Evolutionary conservation across 2,113 vertebrate genomes (phyloP), one percentile per base, ranked within the genome.

Genomic region (Cettia cetti): DNA sequence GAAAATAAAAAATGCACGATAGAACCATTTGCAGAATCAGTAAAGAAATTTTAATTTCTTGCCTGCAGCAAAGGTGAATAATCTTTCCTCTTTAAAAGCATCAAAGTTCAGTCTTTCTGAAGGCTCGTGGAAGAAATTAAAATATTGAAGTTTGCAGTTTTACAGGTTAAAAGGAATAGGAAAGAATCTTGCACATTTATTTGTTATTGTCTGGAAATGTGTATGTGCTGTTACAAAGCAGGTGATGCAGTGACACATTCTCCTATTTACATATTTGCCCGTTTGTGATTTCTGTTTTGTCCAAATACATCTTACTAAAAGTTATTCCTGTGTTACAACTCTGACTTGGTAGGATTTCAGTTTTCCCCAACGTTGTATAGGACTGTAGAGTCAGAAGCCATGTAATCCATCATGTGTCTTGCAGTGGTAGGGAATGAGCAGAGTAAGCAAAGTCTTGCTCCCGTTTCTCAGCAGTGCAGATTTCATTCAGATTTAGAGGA

Each of bases 41-140:
- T 79, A 92, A 96, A 96, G 94, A 94, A 95, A 89, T 91, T 84
- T 37, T 90, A 79, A 94, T 96, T 92, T 94, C 66, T 96, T 91
- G 96, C 96, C 96, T 94, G 83, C 69, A 93, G 96, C 90, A 83
- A 92, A 89, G 85, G 47, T 84, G 92, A 96, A 85, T 92, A 94
- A 81, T 91, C 76, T 89, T 91, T 95, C 50, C 61, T 92, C n/a
- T 95, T 94, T 47, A 86, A 75, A 96, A 96, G 90, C 96, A 94
- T 97, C 97, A 96, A 97, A 94, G 95, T 96, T 95, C n/a, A 74
- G 33, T 47, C 76, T 87, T 94, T 97, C 86, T 94, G 72, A 85
- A 90, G 86, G 76, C 50, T 95, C 76, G 50, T 94, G 96, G 92
- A 96, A 96, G 89, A 94, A 82, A 96, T 86, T 96, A 37, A 97